A percentile compares a stretch with the other conserved stretches of the same genome.
phyloP scores from a whole-genome alignment of 2,888 invertebrate genomes.

The Acanthoscelides obtectus region DNA sequence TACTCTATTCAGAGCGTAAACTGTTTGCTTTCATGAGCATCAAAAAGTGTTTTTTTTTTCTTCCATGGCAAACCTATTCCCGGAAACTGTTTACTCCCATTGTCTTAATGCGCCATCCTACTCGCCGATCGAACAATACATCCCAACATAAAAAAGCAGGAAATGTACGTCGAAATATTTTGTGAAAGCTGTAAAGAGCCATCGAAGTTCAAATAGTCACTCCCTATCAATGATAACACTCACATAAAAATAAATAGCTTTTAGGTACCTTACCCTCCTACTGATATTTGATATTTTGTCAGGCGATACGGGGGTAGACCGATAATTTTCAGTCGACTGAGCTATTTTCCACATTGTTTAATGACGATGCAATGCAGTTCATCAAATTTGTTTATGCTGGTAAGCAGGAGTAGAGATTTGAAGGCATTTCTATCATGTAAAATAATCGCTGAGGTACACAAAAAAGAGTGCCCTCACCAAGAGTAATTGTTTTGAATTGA shows the following conservation, averaged over 20 bases:
- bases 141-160: background rate
- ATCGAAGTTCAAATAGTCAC: slow-evolving; percentile 35
- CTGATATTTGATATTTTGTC: background rate
- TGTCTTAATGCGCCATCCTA: background rate
- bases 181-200: slow-evolving; percentile 39
- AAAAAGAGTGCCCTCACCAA: too few species aligned
- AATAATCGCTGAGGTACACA: too few species aligned
- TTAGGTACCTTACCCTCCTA: slow-evolving; percentile 26
- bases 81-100: background rate
- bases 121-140: background rate
- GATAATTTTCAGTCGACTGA: too few species aligned
- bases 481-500: too few species aligned
- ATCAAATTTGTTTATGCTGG: too few species aligned
- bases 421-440: too few species aligned
- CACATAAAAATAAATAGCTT: slow-evolving; percentile 50
- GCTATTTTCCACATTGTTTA: too few species aligned
- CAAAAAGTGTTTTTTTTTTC: background rate
- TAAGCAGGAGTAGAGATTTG: too few species aligned
- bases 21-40: background rate
- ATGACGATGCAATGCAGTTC: too few species aligned
- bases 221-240: slow-evolving; percentile 48
- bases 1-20: background rate
- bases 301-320: background rate
- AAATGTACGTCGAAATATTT: slow-evolving; percentile 24
- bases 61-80: background rate